A percentile compares a stretch with the other conserved stretches of the same genome.
Conservation (phyloP, 1,140 invertebrate species). For the Notospermus geniculatus region DNA sequence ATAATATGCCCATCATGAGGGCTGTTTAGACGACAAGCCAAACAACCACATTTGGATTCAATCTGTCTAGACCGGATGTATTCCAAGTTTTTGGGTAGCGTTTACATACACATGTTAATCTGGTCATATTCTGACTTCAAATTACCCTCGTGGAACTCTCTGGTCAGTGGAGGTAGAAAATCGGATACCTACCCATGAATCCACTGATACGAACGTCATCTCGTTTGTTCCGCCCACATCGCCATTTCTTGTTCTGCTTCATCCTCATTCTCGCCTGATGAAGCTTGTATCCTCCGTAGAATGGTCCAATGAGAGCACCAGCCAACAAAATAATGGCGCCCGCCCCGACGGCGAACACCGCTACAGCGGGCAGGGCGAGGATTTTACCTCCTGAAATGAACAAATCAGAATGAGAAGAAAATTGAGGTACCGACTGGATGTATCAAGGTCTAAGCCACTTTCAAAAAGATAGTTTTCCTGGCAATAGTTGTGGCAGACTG, state of each 20-base stretch:
- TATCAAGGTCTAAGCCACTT: neutral
- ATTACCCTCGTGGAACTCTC: too few relatives aligned
- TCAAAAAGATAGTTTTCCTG: neutral
- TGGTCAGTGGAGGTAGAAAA: too few relatives aligned
- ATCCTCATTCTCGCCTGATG: slow-evolving; percentile 21
- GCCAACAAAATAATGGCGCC: slow-evolving; percentile 42
- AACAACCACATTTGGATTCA: too few relatives aligned
- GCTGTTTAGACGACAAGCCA: too few relatives aligned
- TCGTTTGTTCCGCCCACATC: slow-evolving; percentile 2
- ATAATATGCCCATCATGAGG: too few relatives aligned
- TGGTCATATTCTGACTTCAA: too few relatives aligned
- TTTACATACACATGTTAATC: too few relatives aligned
- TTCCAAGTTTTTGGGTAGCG: too few relatives aligned
- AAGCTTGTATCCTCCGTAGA: slow-evolving; percentile 40
- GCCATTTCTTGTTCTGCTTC: slow-evolving; percentile 9
- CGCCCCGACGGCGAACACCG: slow-evolving; percentile 42
- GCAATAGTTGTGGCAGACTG: slow-evolving; percentile 5
- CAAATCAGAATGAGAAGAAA: slow-evolving; percentile 14
- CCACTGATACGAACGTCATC: neutral
- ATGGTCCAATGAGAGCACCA: slow-evolving; percentile 45
- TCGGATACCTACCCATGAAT: neutral
- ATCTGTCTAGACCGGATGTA: too few relatives aligned
- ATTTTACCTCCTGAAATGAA: slow-evolving; percentile 47
- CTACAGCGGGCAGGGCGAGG: slow-evolving; percentile 41
- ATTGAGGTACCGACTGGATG: slow-evolving; percentile 11